phyloP scores from a whole-genome alignment of 1,140 invertebrate genomes.

The Drosophila mauritiana region DNA sequence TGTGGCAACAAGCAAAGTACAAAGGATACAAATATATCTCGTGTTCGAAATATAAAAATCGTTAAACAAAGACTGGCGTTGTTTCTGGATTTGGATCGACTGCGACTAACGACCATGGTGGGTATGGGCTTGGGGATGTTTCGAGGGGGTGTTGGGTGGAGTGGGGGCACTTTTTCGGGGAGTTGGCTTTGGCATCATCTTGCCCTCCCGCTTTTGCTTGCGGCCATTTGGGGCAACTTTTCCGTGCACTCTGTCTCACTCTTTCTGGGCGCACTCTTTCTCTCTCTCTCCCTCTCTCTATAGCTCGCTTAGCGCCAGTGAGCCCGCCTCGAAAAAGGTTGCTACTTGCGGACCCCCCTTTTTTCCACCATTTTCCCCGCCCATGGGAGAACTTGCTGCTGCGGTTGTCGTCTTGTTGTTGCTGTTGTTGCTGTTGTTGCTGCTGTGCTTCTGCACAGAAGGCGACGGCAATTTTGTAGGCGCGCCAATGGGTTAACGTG shows the following conservation, averaged over 20 bases:
- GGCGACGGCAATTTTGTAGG: conserved; percentile 73
- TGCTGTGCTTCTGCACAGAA: conserved; percentile 49
- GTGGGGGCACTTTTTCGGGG: not conserved
- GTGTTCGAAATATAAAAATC: conserved; percentile 83
- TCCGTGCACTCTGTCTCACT: conserved; percentile 30
- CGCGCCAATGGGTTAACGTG: conserved; percentile 76
- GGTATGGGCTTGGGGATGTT: not conserved
- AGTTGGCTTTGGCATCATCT: conserved; percentile 47
- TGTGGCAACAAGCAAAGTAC: conserved; percentile 75
- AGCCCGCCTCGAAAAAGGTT: conserved; percentile 63
- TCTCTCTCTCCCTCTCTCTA: conserved; percentile 3
- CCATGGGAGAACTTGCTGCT: conserved; percentile 35
- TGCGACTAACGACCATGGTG: conserved; percentile 53
- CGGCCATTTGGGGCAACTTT: conserved; percentile 51
- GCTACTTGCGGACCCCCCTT: conserved; percentile 18
- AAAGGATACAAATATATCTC: conserved; percentile 83
- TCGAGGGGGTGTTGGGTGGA: not conserved
- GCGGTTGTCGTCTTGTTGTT: conserved; percentile 46
- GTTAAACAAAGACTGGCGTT: conserved; percentile 82
- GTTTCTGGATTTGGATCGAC: conserved; percentile 76
- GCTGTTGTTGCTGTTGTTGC: conserved; percentile 22
- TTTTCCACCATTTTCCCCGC: conserved; percentile 10
- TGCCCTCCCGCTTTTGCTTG: conserved; percentile 68
- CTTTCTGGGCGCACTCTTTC: not conserved
- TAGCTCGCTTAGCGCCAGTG: conserved; percentile 59